Conservation (phyloP, 2,113 vertebrate genomes). For the Microcebus murinus region DNA sequence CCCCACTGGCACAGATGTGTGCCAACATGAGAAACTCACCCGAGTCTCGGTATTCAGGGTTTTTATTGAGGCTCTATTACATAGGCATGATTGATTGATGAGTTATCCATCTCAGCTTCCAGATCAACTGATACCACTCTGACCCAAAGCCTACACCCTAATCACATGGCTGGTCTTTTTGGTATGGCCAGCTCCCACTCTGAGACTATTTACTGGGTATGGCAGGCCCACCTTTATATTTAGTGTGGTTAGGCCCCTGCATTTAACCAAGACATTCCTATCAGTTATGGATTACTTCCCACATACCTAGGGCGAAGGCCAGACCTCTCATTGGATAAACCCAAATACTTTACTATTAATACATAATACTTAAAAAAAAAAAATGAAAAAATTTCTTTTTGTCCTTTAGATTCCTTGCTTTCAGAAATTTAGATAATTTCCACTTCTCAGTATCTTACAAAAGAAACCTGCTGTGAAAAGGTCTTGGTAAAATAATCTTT, state of each 20-base stretch:
- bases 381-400: neutral
- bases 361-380: neutral
- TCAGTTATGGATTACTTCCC: neutral
- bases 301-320: neutral
- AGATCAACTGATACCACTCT: neutral
- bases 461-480: neutral
- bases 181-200: neutral
- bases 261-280: neutral
- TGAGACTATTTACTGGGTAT: neutral
- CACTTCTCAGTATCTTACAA: neutral
- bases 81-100: too few relatives aligned
- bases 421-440: conserved; percentile 42
- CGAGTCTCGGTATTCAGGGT: accelerated
- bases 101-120: neutral
- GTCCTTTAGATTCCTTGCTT: neutral
- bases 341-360: neutral
- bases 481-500: neutral
- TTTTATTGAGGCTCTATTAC: neutral
- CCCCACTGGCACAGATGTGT: neutral
- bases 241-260: neutral
- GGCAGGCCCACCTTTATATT: neutral
- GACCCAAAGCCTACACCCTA: neutral
- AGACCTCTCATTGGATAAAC: neutral
- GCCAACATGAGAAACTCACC: neutral
- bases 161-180: neutral